Conservation (phyloP, 2,113 vertebrate species). For the Ochotona curzoniae region DNA sequence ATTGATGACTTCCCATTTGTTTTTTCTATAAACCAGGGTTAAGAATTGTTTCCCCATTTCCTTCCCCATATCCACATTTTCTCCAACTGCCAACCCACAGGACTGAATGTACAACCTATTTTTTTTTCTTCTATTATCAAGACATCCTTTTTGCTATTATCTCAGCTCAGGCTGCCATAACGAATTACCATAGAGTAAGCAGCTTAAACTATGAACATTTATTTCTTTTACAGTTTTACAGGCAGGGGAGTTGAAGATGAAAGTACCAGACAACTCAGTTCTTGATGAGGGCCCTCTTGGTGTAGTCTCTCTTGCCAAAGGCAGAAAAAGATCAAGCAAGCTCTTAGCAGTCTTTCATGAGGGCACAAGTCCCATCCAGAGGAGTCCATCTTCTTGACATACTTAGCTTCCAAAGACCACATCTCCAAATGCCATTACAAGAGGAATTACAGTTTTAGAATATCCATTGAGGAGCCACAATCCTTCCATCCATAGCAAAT, state of each 20-base stretch:
- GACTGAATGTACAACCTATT: background rate
- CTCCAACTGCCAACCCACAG: background rate
- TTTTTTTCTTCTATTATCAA: background rate
- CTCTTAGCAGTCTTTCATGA: background rate
- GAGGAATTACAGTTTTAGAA: background rate
- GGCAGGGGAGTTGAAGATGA: background rate
- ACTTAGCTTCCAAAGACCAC: background rate
- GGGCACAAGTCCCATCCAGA: background rate
- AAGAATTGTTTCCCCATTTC: background rate
- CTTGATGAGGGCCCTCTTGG: background rate
- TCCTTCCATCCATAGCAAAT: background rate
- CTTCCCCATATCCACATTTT: background rate
- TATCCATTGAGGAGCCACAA: background rate
- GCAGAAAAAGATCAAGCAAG: background rate
- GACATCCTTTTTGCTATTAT: background rate
- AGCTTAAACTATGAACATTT: background rate
- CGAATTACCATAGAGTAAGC: background rate
- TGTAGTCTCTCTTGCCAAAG: background rate
- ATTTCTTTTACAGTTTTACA: background rate
- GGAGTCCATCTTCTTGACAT: background rate
- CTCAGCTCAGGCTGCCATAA: background rate
- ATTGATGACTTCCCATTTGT: background rate
- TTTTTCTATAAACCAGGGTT: background rate
- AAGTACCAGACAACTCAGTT: background rate
- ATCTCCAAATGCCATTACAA: background rate